A percentile compares a stretch with the other conserved stretches of the same genome.
Evolutionary conservation across 2,797 vertebrate species (phyloP).

Genomic region (Remorina albescens): DNA sequence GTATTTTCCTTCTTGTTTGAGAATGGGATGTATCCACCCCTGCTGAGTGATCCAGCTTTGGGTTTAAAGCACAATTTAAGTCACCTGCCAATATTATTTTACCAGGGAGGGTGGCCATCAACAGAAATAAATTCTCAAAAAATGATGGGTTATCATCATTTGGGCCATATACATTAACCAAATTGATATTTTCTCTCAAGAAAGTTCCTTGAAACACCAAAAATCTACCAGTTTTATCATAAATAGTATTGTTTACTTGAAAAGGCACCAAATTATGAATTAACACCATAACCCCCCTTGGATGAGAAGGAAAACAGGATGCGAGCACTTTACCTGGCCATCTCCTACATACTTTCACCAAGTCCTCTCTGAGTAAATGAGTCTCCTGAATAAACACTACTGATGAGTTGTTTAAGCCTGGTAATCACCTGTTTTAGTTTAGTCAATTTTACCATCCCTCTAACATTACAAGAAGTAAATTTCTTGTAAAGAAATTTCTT

Average conservation of each 20-base stretch:
- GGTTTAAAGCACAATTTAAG: constrained; percentile 10
- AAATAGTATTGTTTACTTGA: not conserved
- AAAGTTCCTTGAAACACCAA: constrained; percentile 6
- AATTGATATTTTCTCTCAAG: too few species aligned
- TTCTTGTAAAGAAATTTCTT: too few species aligned
- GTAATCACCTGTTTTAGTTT: constrained; percentile 29
- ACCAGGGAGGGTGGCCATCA: too few species aligned
- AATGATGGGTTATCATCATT: constrained; percentile 4
- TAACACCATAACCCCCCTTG: constrained; percentile 8
- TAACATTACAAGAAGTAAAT: constrained; percentile 19
- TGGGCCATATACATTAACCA: constrained; percentile 11
- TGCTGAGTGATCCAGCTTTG: not conserved
- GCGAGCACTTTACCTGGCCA: constrained; percentile 6
- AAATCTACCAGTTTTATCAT: constrained; percentile 3
- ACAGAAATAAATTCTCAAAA: too few species aligned
- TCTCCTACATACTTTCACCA: constrained; percentile 8
- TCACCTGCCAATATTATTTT: constrained; percentile 7
- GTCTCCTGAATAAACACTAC: constrained; percentile 22
- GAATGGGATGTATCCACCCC: constrained; percentile 9
- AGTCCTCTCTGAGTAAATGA: constrained; percentile 3
- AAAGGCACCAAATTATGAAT: constrained; percentile 10
- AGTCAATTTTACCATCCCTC: constrained; percentile 7
- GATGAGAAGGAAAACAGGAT: constrained; percentile 4
- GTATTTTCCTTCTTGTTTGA: not conserved
- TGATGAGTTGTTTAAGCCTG: constrained; percentile 23